Evolutionary conservation across 1,140 invertebrate genomes (phyloP).

Genomic region (Anastrepha obliqua): DNA sequence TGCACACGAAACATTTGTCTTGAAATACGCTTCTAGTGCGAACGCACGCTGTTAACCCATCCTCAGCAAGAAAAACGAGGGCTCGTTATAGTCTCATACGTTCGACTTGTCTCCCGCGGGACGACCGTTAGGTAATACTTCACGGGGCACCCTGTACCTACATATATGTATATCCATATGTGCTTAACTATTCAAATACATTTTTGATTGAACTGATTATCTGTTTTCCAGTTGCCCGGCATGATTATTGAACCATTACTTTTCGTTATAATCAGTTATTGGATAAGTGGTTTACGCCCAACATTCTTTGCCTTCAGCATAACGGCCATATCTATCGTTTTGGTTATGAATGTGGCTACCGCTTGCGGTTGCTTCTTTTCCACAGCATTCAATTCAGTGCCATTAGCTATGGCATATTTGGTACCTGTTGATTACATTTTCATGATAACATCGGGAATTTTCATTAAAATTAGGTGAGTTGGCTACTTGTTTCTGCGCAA

Average conservation of each 20-base stretch:
- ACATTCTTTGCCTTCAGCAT: slow-evolving; percentile 81
- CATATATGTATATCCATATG: too few relatives aligned
- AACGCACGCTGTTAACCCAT: too few relatives aligned
- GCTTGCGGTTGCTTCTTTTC: slow-evolving; percentile 92
- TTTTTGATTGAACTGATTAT: neutral
- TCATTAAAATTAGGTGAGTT: slow-evolving; percentile 85
- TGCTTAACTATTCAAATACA: too few relatives aligned
- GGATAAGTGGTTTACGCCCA: slow-evolving; percentile 82
- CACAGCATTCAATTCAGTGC: slow-evolving; percentile 85
- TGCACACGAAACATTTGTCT: too few relatives aligned
- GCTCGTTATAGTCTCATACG: too few relatives aligned
- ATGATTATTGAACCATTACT: slow-evolving; percentile 85
- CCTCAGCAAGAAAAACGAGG: too few relatives aligned
- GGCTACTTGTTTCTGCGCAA: neutral
- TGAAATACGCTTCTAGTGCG: too few relatives aligned
- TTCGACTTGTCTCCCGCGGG: too few relatives aligned
- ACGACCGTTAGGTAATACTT: too few relatives aligned
- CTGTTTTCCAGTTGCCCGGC: slow-evolving; percentile 81
- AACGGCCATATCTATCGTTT: slow-evolving; percentile 80
- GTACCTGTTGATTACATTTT: slow-evolving; percentile 91
- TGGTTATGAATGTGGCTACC: slow-evolving; percentile 88
- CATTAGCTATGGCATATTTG: slow-evolving; percentile 87
- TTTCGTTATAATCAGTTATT: slow-evolving; percentile 86
- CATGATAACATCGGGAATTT: slow-evolving; percentile 91
- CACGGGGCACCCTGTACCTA: too few relatives aligned